Conservation (phyloP, 2,888 invertebrate species). For the Caprella mutica region DNA sequence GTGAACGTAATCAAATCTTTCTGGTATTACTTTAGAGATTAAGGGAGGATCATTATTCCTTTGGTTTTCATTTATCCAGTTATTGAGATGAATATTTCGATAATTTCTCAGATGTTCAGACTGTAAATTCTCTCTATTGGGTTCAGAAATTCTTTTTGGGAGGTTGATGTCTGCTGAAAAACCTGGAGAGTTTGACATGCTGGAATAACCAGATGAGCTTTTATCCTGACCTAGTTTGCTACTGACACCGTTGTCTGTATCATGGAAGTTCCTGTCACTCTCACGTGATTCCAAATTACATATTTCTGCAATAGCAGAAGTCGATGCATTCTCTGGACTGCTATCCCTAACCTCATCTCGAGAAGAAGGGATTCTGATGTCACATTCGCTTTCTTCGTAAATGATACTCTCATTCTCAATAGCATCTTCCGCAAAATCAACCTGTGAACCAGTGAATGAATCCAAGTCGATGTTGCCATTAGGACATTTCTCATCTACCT, state of each 20-base stretch:
- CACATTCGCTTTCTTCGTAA: constrained; percentile 6
- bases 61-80: too few relatives aligned
- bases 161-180: neutral
- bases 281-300: neutral
- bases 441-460: too few relatives aligned
- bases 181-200: constrained; percentile 7
- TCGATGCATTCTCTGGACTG: neutral
- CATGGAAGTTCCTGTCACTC: neutral
- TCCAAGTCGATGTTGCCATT: too few relatives aligned
- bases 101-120: too few relatives aligned
- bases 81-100: neutral
- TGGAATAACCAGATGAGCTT: constrained; percentile 6
- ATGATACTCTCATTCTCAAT: constrained; percentile 6
- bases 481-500: too few relatives aligned
- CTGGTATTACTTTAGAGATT: too few relatives aligned
- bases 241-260: too few relatives aligned
- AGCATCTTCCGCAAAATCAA: neutral
- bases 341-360: neutral
- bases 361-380: neutral
- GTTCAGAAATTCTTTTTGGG: neutral
- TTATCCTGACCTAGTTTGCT: neutral
- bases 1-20: too few relatives aligned
- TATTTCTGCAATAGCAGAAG: neutral
- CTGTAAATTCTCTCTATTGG: neutral
- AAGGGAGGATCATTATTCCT: too few relatives aligned